Base-by-base conservation (phyloP, 2,888 invertebrate genomes). In the Perizoma affinitatum region DNA sequence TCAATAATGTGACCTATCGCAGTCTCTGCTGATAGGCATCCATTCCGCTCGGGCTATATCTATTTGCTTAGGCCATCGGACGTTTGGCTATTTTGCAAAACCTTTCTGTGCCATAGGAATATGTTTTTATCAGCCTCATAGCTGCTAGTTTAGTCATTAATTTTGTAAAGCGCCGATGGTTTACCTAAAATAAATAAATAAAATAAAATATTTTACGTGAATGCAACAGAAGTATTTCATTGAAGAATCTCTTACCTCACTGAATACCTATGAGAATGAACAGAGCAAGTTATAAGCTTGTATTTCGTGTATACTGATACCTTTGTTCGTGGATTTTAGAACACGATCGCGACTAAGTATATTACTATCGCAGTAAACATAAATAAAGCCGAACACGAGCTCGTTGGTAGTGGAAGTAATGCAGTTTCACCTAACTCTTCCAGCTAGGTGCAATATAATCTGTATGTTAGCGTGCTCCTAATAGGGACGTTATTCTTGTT, bases 1-100 rank as follows among this genome's bases (percentile, higher is more conserved):
- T 69, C 75, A 71, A 73, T 83, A 82, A 83, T 79, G 74, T 69
- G 76, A 71, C 70, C 76, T 76, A 74, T 72, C 73, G 72, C 75
- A 75, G 70, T 68, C 72, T 75, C 63, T 67, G 68, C 53, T 67
- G 38, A 44, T 41, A 45, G 57, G 58, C 61, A 53, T 62, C 65
- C 61, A 62, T 63, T 58, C 54, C 58, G 58, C 57, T 60, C 59
- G 58, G 40, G 9, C 49, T 66, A 65, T 65, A 22, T 22, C 54
- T 35, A 49, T 59, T 69, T 64, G 56, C 48, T 54, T 58, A 61
- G 60, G 56, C 58, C 51, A 54, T 59, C 52, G 41, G 40, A 43
- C 45, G 6, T 51, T 45, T 11, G 41, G 11, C 34, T 46, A 51
- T 52, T 42, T 46, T 5, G 34, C 43, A n/a, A 42, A 58, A 58